Conservation (phyloP, 2,113 vertebrate genomes). For the Hydropotes inermis region DNA sequence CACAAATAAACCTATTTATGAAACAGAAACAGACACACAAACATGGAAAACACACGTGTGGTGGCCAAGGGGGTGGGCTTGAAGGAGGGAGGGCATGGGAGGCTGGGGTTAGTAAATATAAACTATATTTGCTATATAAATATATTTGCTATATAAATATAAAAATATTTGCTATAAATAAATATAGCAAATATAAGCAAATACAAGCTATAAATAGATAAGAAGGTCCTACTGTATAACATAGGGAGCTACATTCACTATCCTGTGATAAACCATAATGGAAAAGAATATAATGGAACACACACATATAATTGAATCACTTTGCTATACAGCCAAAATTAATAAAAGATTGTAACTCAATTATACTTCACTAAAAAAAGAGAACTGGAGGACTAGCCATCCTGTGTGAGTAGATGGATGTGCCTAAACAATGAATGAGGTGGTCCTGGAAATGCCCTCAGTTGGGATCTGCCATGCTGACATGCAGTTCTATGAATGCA, state of each 20-base stretch:
- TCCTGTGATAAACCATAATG: background rate
- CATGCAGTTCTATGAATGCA: constrained; percentile 73
- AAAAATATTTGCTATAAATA: too few species aligned
- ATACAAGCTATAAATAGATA: background rate
- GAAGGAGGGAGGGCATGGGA: background rate
- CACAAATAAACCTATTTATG: background rate
- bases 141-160: too few species aligned
- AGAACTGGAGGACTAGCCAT: constrained; percentile 44
- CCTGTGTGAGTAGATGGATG: constrained; percentile 27
- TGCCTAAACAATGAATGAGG: constrained; percentile 79
- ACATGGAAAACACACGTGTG: background rate
- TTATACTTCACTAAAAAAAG: background rate
- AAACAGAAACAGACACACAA: background rate
- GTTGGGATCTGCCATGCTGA: constrained; percentile 85
- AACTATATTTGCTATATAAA: too few species aligned
- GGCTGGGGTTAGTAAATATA: background rate
- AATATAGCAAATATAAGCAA: background rate
- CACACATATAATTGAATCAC: background rate
- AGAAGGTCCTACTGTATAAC: background rate
- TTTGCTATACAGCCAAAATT: background rate
- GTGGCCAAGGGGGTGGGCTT: background rate
- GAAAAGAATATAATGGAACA: background rate
- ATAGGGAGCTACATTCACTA: background rate
- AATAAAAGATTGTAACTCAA: background rate
- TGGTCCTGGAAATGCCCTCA: constrained; percentile 87